Evolutionary conservation across 2,888 invertebrate species (phyloP), one percentile per base, ranked within the genome.

Genomic region (Folsomia manolachei): DNA sequence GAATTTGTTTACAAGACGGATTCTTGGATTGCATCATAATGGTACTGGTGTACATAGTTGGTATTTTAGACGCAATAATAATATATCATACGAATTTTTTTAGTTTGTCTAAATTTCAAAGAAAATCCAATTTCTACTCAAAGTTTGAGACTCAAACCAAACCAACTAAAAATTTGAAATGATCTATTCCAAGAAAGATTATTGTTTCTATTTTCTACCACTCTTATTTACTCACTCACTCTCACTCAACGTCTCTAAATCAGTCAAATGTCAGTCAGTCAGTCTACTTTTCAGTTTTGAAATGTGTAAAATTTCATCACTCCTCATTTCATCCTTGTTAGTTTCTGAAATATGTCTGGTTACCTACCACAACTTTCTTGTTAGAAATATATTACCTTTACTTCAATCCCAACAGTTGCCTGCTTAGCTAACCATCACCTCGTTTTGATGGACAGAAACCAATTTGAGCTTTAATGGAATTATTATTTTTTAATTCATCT

Each of bases 381-480:
- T 39, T 39, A 9, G 39, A 39, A n/a, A n/a, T n/a, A n/a, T n/a
- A n/a, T 39, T 9, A 14, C 39, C 4, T 39, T 39, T 39, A 39
- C 39, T 39, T 39, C 4, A 39, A n/a, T n/a, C n/a, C n/a, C n/a
- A n/a, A n/a, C n/a, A 39, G 39, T 39, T 39, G 4, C 39, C 14
- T 39, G 39, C 14, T 9, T 39, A 39, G n/a, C n/a, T n/a, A n/a
- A n/a, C n/a, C 39, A 9, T 39, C 39, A 9, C 14, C 39, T 39
- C 39, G 14, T 39, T 14, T 4, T 39, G 39, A 39, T 14, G 39
- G 75, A 75, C 75, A 75, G 75, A 75, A 75, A 70, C 75, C 75
- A 75, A 75, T 75, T 75, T 72, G 70, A 63, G 52, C 27, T 66
- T 67, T 75, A 75, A 75, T 72, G 75, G 64, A 75, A 70, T 68